phyloP scores from a whole-genome alignment of 2,888 invertebrate species.

The Cataglyphis albicans region DNA sequence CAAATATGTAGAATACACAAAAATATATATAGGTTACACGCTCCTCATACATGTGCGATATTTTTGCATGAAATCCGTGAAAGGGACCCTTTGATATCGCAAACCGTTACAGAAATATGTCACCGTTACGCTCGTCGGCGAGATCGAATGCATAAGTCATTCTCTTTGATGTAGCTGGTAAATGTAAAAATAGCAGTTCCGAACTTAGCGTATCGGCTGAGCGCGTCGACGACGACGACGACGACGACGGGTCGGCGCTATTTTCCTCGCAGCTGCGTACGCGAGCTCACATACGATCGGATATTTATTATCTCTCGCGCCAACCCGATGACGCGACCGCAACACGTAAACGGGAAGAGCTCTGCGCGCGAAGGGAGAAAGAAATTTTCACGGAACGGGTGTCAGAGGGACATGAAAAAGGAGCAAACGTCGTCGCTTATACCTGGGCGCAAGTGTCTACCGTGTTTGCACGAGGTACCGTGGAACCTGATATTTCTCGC shows the following conservation, averaged over 20 bases:
- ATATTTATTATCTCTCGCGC: slow-evolving; percentile 71
- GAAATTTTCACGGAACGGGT: slow-evolving; percentile 64
- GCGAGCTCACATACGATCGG: slow-evolving; percentile 65
- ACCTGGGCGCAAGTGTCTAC: slow-evolving; percentile 57
- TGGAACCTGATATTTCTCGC: slow-evolving; percentile 64
- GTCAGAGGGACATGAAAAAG: slow-evolving; percentile 54
- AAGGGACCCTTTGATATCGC: slow-evolving; percentile 32
- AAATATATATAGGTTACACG: too few relatives aligned
- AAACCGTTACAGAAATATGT: slow-evolving; percentile 22
- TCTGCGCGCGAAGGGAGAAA: slow-evolving; percentile 55
- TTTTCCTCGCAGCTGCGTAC: slow-evolving; percentile 73
- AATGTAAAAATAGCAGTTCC: slow-evolving; percentile 51
- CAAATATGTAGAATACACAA: slow-evolving; percentile 1
- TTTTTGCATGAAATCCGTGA: slow-evolving; percentile 8
- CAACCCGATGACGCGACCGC: slow-evolving; percentile 59
- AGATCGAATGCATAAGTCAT: slow-evolving; percentile 49
- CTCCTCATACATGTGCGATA: not conserved
- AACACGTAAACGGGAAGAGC: slow-evolving; percentile 56
- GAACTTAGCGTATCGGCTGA: slow-evolving; percentile 23
- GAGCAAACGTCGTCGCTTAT: slow-evolving; percentile 59
- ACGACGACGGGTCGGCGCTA: slow-evolving; percentile 45
- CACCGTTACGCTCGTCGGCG: slow-evolving; percentile 29
- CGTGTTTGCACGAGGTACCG: slow-evolving; percentile 58
- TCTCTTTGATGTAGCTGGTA: slow-evolving; percentile 44
- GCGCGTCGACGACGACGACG: not conserved